phyloP scores from a whole-genome alignment of 2,888 invertebrate species.

The Ophion costatus region DNA sequence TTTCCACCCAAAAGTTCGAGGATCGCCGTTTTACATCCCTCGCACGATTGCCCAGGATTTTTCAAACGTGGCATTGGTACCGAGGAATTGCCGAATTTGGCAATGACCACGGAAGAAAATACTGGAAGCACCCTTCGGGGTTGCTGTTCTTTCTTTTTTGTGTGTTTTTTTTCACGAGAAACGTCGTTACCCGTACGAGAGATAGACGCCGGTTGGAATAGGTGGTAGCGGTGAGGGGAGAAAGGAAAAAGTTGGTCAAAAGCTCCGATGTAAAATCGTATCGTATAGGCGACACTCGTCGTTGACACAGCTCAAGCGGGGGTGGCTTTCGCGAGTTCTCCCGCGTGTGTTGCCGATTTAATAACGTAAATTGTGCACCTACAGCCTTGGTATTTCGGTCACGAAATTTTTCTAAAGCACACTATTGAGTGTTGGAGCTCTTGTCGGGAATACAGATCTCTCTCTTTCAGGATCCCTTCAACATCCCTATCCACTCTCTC shows the following conservation, averaged over 20 bases:
- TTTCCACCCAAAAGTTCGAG: background rate
- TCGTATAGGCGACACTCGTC: conserved; percentile 79
- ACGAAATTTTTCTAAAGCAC: conserved; percentile 82
- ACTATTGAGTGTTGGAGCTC: conserved; percentile 82
- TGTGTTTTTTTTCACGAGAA: conserved; percentile 15
- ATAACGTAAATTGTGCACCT: conserved; percentile 81
- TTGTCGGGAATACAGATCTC: conserved; percentile 81
- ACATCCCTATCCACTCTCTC: conserved; percentile 41
- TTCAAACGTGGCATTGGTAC: background rate
- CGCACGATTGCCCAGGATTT: background rate
- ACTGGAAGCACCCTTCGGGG: background rate
- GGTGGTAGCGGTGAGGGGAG: conserved; percentile 1
- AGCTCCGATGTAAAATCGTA: conserved; percentile 76
- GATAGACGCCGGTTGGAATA: conserved; percentile 1
- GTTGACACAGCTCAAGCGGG: conserved; percentile 55
- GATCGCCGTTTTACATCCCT: background rate
- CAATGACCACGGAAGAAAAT: background rate
- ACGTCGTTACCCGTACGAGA: conserved; percentile 36
- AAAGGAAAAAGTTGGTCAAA: conserved; percentile 48
- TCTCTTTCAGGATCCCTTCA: conserved; percentile 58
- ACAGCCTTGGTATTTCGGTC: conserved; percentile 75
- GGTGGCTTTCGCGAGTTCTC: conserved; percentile 74
- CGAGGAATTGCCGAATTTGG: conserved; percentile 30
- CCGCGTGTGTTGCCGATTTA: conserved; percentile 71
- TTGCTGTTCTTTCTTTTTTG: background rate